Evolutionary conservation across 2,113 vertebrate species (phyloP).

Genomic region (Lamprologus tigripictilis): DNA sequence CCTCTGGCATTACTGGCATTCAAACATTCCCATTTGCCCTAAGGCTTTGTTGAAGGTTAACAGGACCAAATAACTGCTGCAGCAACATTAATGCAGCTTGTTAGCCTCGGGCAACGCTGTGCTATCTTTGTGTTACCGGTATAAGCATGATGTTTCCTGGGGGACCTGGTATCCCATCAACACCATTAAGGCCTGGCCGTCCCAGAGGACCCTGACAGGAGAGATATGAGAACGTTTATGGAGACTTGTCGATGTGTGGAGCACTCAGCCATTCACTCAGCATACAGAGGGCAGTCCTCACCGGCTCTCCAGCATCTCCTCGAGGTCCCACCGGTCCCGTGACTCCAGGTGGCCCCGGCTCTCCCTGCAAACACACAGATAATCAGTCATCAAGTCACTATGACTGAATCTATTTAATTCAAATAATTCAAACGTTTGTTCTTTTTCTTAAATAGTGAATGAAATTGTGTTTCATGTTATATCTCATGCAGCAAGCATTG

Average conservation of each 20-base stretch:
- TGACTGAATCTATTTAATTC: neutral
- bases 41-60: neutral
- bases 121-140: conserved; percentile 75
- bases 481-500: neutral
- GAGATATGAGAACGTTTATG: neutral
- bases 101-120: neutral
- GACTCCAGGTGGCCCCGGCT: conserved; percentile 79
- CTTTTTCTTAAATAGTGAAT: neutral
- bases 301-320: conserved; percentile 89
- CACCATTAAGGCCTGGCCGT: conserved; percentile 83
- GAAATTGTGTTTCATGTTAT: neutral
- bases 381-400: neutral
- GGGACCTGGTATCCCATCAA: conserved; percentile 89
- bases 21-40: neutral
- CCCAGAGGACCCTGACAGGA: conserved; percentile 81
- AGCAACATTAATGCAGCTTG: neutral
- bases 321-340: conserved; percentile 81
- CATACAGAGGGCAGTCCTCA: conserved; percentile 55
- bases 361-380: conserved; percentile 26
- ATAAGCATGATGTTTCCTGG: conserved; percentile 93
- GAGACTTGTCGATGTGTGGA: neutral
- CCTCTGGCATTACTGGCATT: neutral
- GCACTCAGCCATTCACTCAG: neutral
- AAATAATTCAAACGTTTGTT: neutral
- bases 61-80: neutral